These are phyloP conservation scores for Slavum lentiscoides DNA, from an alignment of 2,888 invertebrate species.

Conservation along the genomic window DNA sequence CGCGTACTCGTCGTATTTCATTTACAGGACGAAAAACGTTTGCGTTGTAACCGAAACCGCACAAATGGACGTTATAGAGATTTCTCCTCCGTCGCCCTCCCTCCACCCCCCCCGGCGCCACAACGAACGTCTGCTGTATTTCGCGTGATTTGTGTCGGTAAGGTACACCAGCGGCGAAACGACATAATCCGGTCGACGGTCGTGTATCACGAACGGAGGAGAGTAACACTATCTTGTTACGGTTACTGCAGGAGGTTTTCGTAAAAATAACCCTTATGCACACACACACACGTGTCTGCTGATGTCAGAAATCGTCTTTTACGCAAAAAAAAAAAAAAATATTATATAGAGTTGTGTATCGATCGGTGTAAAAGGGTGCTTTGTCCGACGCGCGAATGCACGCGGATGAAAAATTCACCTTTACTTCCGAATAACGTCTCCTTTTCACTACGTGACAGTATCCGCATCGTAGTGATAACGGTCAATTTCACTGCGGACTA, in stretches of 20 bases:
- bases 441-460: too few species aligned
- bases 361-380: background rate
- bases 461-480: too few species aligned
- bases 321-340: background rate
- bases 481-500: too few species aligned
- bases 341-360: background rate
- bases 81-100: background rate
- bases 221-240: background rate
- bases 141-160: conserved; percentile 17
- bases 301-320: background rate
- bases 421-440: too few species aligned
- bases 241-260: conserved; percentile 1
- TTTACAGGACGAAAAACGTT: background rate
- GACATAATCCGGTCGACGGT: background rate
- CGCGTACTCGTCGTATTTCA: background rate
- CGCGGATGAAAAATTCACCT: too few species aligned
- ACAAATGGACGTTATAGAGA: background rate
- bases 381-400: background rate
- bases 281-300: background rate
- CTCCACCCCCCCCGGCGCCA: too few species aligned
- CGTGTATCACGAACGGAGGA: background rate
- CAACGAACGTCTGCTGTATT: background rate
- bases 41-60: conserved; percentile 3
- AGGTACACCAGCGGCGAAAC: background rate
- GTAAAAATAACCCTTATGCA: conserved; percentile 8